Evolutionary conservation across 2,888 invertebrate species (phyloP).

Genomic region (Uloborus plumipes): DNA sequence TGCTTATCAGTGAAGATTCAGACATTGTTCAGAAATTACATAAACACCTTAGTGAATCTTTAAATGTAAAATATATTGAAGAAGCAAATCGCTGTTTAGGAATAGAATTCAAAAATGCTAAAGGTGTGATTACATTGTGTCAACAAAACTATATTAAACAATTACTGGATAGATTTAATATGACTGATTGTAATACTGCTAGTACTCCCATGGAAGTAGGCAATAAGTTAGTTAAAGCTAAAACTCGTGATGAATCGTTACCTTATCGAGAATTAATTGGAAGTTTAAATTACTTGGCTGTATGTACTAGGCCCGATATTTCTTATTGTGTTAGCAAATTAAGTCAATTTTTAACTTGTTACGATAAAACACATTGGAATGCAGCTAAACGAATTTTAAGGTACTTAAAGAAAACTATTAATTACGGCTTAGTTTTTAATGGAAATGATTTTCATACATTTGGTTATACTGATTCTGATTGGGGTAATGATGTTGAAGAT

Average conservation of each 20-base stretch:
- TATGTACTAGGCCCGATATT: background rate
- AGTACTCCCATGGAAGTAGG: no score
- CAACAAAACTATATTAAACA: background rate
- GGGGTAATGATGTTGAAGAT: background rate
- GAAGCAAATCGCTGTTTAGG: conserved; percentile 15
- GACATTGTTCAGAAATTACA: background rate
- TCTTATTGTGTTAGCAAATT: background rate
- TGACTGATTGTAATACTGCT: background rate
- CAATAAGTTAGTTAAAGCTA: no score
- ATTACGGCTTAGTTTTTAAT: conserved; percentile 19
- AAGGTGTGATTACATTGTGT: background rate
- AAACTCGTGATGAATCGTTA: no score
- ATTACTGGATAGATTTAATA: background rate
- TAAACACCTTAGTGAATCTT: background rate
- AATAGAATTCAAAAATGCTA: conserved; percentile 1
- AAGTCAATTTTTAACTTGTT: conserved; percentile 5
- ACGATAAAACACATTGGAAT: conserved; percentile 8
- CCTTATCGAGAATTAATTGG: no score
- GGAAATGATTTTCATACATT: background rate
- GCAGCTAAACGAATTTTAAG: background rate
- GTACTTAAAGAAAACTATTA: conserved; percentile 18
- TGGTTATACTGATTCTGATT: conserved; percentile 8
- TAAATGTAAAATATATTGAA: conserved; percentile 9
- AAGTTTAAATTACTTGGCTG: background rate
- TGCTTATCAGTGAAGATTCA: background rate